Conservation (phyloP, 2,113 vertebrate species). For the Zosterops lateralis region DNA sequence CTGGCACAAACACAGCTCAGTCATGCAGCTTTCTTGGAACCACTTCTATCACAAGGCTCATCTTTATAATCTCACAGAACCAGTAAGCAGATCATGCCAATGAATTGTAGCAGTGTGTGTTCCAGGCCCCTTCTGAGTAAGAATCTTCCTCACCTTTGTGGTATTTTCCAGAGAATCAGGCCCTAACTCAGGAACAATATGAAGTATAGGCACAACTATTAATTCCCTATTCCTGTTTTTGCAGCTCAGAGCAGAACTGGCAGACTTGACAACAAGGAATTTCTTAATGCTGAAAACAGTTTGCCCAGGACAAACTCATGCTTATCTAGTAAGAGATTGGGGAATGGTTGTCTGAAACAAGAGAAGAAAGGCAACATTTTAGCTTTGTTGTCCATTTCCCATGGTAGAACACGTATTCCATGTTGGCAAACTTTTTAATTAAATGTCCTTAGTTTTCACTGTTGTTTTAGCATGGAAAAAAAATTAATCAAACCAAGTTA, state of each 20-base stretch:
- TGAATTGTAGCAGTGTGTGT: neutral
- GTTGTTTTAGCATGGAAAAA: neutral
- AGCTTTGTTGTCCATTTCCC: neutral
- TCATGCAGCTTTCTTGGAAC: neutral
- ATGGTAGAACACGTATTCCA: neutral
- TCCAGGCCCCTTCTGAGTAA: neutral
- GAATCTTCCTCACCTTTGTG: neutral
- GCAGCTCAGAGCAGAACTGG: neutral
- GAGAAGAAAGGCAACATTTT: neutral
- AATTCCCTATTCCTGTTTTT: neutral
- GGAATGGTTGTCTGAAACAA: neutral
- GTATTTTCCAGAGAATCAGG: neutral
- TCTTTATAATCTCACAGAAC: conserved; percentile 15
- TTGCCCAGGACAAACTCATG: neutral
- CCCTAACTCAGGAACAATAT: neutral
- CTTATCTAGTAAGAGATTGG: neutral
- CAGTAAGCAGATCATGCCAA: neutral
- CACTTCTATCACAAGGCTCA: neutral
- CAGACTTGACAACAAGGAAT: neutral
- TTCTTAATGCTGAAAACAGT: neutral
- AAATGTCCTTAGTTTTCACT: neutral
- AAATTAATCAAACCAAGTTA: neutral
- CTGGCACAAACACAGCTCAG: conserved; percentile 16
- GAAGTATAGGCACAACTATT: neutral
- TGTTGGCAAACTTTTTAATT: neutral